Evolutionary conservation across 2,797 vertebrate species (phyloP).

Genomic region (Crax fasciolata): DNA sequence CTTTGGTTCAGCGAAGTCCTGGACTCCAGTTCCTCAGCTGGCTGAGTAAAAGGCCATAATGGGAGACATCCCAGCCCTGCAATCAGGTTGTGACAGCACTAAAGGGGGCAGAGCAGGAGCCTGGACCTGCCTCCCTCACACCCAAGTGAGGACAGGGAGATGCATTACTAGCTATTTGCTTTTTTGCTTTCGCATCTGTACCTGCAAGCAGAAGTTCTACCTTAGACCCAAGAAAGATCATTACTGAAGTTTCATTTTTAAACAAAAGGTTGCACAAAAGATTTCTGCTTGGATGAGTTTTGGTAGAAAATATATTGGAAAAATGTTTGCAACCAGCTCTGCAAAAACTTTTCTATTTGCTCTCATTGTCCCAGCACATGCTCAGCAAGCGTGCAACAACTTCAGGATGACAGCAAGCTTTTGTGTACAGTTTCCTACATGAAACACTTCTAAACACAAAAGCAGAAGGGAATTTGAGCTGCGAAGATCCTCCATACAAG

Average conservation of each 20-base stretch:
- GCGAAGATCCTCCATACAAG: background rate
- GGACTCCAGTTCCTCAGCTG: background rate
- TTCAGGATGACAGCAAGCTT: background rate
- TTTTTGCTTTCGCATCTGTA: background rate
- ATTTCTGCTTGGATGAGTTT: background rate
- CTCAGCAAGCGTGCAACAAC: background rate
- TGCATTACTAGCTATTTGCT: background rate
- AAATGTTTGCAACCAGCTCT: background rate
- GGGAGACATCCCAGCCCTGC: background rate
- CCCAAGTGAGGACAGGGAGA: background rate
- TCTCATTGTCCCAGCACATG: accelerated
- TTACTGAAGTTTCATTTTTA: background rate
- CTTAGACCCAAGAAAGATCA: background rate
- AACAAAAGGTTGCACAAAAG: background rate
- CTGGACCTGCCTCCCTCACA: background rate
- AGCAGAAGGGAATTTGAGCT: background rate
- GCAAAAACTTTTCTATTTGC: background rate
- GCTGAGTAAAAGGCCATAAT: background rate
- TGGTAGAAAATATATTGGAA: background rate
- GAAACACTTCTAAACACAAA: background rate
- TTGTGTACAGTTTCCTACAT: background rate
- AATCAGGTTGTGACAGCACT: background rate
- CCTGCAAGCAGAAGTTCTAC: background rate
- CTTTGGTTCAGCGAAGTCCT: background rate
- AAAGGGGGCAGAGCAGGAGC: accelerated